A percentile compares a stretch with the other conserved stretches of the same genome.
Conservation (phyloP, 2,888 invertebrate genomes). For the Trypoxylon attenuatum region DNA sequence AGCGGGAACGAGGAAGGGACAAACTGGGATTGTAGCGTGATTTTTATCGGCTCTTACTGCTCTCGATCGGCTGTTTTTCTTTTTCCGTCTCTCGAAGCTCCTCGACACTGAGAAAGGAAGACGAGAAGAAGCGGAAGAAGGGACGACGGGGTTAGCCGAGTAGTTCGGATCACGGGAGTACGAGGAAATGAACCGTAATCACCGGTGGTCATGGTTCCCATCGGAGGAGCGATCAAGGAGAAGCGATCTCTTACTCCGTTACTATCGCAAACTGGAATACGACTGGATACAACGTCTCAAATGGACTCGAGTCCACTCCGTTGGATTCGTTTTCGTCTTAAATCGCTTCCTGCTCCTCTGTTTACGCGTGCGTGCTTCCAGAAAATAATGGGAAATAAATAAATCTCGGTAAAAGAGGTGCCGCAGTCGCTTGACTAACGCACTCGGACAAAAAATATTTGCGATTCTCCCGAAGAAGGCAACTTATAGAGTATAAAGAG, state of each 20-base stretch:
- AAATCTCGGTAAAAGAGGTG: slow-evolving; percentile 62
- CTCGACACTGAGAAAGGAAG: slow-evolving; percentile 6
- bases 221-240: slow-evolving; percentile 45
- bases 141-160: too few relatives aligned
- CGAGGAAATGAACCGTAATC: slow-evolving; percentile 62
- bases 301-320: too few relatives aligned
- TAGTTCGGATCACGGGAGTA: too few relatives aligned
- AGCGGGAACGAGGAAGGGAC: slow-evolving; percentile 10
- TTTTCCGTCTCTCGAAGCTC: slow-evolving; percentile 37
- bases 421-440: slow-evolving; percentile 55
- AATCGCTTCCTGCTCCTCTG: too few relatives aligned
- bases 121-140: slow-evolving; percentile 1
- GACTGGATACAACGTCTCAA: too few relatives aligned
- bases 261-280: too few relatives aligned
- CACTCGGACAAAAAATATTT: slow-evolving; percentile 1
- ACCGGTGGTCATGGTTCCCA: slow-evolving; percentile 56
- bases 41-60: slow-evolving; percentile 62
- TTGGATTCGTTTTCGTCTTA: too few relatives aligned
- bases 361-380: too few relatives aligned
- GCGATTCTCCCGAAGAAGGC: too few relatives aligned
- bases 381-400: slow-evolving; percentile 64
- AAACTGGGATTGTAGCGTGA: too few relatives aligned
- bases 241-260: too few relatives aligned
- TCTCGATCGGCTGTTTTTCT: slow-evolving; percentile 59
- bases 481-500: too few relatives aligned